Evolutionary conservation across 1,140 invertebrate genomes (phyloP).

Genomic region (Brachionus asplanchnoidis): DNA sequence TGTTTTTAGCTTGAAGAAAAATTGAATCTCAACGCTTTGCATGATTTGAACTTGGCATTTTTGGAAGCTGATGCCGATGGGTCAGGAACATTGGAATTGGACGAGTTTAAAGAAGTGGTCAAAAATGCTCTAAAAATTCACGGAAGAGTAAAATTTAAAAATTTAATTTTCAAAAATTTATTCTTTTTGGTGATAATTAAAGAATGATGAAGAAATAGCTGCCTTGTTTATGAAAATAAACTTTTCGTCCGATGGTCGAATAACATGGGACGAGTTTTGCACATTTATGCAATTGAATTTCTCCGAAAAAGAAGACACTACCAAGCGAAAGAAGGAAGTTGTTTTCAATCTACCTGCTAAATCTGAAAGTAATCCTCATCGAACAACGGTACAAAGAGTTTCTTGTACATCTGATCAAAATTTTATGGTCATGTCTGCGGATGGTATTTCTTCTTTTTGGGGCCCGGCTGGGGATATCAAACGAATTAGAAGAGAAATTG

Average conservation of each 20-base stretch:
- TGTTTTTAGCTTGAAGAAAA: constrained; percentile 54
- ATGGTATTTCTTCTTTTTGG: constrained; percentile 56
- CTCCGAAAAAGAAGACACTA: constrained; percentile 53
- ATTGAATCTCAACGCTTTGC: constrained; percentile 53
- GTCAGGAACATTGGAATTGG: constrained; percentile 50
- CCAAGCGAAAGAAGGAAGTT: constrained; percentile 50
- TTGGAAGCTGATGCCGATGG: constrained; percentile 50
- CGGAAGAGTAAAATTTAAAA: not conserved
- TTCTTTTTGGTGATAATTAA: not conserved
- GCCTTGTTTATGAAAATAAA: constrained; percentile 57
- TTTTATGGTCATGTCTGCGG: constrained; percentile 54
- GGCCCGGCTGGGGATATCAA: constrained; percentile 50
- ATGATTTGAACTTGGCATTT: constrained; percentile 53
- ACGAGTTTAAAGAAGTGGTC: constrained; percentile 53
- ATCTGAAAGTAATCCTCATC: constrained; percentile 50
- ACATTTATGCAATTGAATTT: constrained; percentile 58
- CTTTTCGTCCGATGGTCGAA: constrained; percentile 53
- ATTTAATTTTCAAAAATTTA: not conserved
- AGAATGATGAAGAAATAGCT: constrained; percentile 53
- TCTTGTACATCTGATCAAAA: constrained; percentile 51
- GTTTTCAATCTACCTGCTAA: constrained; percentile 54
- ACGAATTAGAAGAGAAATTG: constrained; percentile 50
- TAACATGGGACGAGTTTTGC: constrained; percentile 58
- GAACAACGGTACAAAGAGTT: constrained; percentile 51
- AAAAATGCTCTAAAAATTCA: constrained; percentile 43